Base-by-base conservation (phyloP, 2,888 invertebrate species). In the Cryptocheilus praepositus region DNA sequence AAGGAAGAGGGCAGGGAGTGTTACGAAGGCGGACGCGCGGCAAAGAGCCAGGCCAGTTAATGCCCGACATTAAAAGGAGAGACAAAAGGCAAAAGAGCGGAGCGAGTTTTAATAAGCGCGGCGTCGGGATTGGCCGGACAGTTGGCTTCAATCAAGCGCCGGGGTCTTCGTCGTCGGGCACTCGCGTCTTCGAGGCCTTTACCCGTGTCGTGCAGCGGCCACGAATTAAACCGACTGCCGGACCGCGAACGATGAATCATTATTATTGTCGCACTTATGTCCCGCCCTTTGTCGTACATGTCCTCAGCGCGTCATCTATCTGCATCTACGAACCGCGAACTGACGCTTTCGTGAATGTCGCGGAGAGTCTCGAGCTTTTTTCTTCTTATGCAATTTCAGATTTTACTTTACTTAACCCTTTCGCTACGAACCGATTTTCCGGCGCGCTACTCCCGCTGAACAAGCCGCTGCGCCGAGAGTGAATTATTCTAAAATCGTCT, bases 71-170 rank as follows among this genome's bases (percentile, higher is more conserved):
- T 83, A 82, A 82, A 83, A 83, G 80, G 80, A 84, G 82, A 83
- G 85, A 86, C 83, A 83, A 85, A 86, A 85, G 85, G 76, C 82
- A 84, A 84, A 86, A 86, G 84, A 83, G 85, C 84, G 78, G 81
- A 76, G 81, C 76, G 81, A 84, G 79, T 84, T 87, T 86, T 87
- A 87, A 86, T 87, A 85, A 85, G 84, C 69, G 67, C 73, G 79
- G 77, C 72, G 77, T 77, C 80, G 71, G 83, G 86, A 87, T 87
- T 88, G 87, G 87, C 70, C 79, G 82, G 75, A 79, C 71, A 86
- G 85, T 87, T 88, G 85, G 84, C 85, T 85, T 81, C 86, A 87
- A 87, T 87, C 83, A 87, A 86, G 83, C 54, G 74, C 70, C 80
- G 76, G 82, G 83, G 83, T 84, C 84, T 82, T 82, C 76, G 79